Base-by-base conservation (phyloP, 2,113 vertebrate species). In the Noturus placidus region DNA sequence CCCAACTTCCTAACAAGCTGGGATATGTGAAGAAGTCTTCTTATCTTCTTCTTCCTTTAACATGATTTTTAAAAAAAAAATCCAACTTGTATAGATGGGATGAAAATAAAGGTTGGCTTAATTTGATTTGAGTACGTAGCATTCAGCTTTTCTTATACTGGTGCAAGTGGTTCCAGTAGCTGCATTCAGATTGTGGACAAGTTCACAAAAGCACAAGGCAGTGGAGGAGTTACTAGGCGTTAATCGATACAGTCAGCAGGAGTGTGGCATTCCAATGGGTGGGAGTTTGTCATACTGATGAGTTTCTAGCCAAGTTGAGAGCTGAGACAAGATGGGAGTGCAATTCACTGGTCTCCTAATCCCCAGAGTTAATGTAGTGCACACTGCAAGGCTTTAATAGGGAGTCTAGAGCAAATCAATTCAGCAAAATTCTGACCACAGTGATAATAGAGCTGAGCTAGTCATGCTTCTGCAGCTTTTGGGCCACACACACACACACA, bases 211-310 rank as follows among this genome's bases (percentile, higher is more conserved):
- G 20, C 27, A 56, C 38, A 69, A 33, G 9, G 50, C 61, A 35
- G 70, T 54, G 87, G 50, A 85, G 81, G 65, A 83, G 79, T 61
- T 61, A 82, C 33, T 61, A 27, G 78, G 87, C 50, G 20, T 57
- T 65, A 86, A 88, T 91, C 87, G 87, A 91, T 89, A 80, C 38
- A 22, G 81, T 91, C 80, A 91, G 84, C 61, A 89, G 76, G 83
- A 56, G 83, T 20, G 82, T 88, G 80, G 33, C 7, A n/a, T 83
- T 83, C 33, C 56, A 61, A 17, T 61, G 67, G 30, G 30, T 72
- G 83, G 67, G 67, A 57, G 67, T 54, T 33, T 74, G 30, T 74
- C 67, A 84, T 74, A 25, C 83, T 88, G 87, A 92, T 90, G 86
- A 90, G 90, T 83, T 89, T 27, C 74, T 69, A 52, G 59, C 69